Evolutionary conservation across 2,113 vertebrate species (phyloP).

Genomic region (Thymallus thymallus): DNA sequence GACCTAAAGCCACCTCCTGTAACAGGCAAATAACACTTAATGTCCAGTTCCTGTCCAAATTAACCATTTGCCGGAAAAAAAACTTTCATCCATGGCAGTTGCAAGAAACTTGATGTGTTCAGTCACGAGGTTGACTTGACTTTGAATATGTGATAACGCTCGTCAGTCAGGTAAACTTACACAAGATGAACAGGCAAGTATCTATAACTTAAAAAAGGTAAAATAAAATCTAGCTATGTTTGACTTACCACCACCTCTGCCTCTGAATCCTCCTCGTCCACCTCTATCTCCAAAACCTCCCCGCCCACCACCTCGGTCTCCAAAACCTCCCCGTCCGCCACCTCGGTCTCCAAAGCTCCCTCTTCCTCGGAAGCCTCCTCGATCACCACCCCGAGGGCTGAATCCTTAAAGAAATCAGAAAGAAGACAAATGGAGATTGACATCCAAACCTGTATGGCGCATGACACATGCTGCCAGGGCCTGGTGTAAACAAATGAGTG

Average conservation of each 20-base stretch:
- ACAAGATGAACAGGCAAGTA: too few relatives aligned
- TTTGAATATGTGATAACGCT: too few relatives aligned
- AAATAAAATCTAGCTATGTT: too few relatives aligned
- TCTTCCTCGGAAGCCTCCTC: slow-evolving; percentile 17
- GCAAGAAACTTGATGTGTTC: too few relatives aligned
- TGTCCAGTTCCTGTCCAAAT: too few relatives aligned
- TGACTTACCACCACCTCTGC: slow-evolving; percentile 51
- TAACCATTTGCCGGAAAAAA: too few relatives aligned
- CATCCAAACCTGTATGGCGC: too few relatives aligned
- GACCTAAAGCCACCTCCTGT: slow-evolving; percentile 74
- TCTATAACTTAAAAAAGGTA: too few relatives aligned
- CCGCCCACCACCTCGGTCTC: slow-evolving; percentile 7
- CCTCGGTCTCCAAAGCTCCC: slow-evolving; percentile 3
- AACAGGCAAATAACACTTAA: too few relatives aligned
- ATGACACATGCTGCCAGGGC: too few relatives aligned
- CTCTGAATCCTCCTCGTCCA: slow-evolving; percentile 53
- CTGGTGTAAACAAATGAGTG: too few relatives aligned
- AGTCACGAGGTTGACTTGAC: not conserved
- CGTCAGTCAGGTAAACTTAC: too few relatives aligned
- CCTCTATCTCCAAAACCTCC: slow-evolving; percentile 34
- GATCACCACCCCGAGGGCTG: slow-evolving; percentile 55
- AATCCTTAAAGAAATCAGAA: slow-evolving; percentile 46
- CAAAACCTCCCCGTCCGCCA: slow-evolving; percentile 4
- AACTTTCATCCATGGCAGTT: not conserved
- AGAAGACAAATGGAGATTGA: not conserved